Conservation (phyloP, 2,113 vertebrate species). For the Morone saxatilis region DNA sequence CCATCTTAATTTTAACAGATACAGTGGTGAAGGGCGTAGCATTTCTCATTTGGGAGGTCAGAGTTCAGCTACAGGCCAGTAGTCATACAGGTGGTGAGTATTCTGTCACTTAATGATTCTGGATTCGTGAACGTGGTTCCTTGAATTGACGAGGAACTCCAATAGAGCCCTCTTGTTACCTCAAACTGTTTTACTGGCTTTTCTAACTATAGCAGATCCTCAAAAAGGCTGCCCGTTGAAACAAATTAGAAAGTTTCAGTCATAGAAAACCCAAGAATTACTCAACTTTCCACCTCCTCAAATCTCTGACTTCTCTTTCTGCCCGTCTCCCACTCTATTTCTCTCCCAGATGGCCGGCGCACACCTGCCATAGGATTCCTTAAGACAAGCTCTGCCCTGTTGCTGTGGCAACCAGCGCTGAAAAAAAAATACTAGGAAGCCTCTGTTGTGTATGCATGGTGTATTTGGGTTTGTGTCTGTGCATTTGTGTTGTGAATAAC, state of each 20-base stretch:
- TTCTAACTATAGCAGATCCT: background rate
- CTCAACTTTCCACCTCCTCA: conserved; percentile 32
- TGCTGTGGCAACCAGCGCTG: conserved; percentile 65
- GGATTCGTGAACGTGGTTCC: background rate
- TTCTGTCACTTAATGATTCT: background rate
- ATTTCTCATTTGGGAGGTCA: background rate
- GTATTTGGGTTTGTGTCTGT: background rate
- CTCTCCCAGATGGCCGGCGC: conserved; percentile 10
- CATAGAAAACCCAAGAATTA: background rate
- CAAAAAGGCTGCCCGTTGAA: background rate
- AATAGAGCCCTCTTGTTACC: too few species aligned
- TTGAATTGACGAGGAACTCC: background rate
- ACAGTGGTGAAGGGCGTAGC: background rate
- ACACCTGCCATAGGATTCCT: conserved; percentile 56
- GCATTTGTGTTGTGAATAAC: background rate
- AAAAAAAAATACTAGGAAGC: conserved; percentile 40
- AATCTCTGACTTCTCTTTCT: conserved; percentile 13
- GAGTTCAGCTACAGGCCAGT: background rate
- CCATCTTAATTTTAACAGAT: background rate
- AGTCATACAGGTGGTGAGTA: background rate
- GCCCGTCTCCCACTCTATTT: conserved; percentile 20
- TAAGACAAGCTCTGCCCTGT: conserved; percentile 56
- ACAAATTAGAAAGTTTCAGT: background rate
- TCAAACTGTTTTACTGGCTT: background rate
- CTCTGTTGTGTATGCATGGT: background rate